phyloP scores from a whole-genome alignment of 2,888 invertebrate genomes.

The Epirrhoe tristata region DNA sequence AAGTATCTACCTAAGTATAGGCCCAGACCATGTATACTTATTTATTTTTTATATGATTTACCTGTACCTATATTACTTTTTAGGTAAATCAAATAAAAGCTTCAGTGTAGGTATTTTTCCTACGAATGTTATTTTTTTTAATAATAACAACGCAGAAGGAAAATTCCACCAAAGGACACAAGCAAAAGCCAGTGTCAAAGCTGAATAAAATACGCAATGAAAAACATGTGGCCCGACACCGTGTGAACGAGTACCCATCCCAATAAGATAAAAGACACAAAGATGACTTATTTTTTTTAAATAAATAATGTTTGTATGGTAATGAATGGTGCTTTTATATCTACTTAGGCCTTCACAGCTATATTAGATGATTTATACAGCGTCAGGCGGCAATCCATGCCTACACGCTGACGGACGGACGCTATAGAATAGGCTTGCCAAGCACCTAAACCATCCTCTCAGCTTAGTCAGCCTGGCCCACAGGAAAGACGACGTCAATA shows the following conservation, averaged over 20 bases:
- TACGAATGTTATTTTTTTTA: neutral
- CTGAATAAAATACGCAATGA: slow-evolving; percentile 74
- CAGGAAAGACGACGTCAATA: no score
- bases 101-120: no score
- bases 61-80: no score
- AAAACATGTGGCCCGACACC: slow-evolving; percentile 78
- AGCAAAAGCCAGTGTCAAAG: slow-evolving; percentile 53
- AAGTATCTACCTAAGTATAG: neutral
- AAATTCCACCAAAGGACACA: slow-evolving; percentile 22
- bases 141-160: neutral
- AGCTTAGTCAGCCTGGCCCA: no score
- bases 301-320: slow-evolving; percentile 3
- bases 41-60: no score
- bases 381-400: no score
- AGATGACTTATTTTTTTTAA: slow-evolving; percentile 43
- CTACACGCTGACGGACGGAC: no score
- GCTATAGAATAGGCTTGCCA: no score
- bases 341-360: no score
- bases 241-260: slow-evolving; percentile 79
- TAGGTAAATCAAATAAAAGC: neutral
- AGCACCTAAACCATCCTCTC: no score
- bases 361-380: no score
- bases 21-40: no score
- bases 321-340: neutral
- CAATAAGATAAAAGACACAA: slow-evolving; percentile 68